Percentiles rank a stretch among this genome's conserved stretches.
These are phyloP conservation scores for Macrotrachela quadricornifera DNA, from an alignment of 1,140 invertebrate genomes.

Conservation along the genomic window DNA sequence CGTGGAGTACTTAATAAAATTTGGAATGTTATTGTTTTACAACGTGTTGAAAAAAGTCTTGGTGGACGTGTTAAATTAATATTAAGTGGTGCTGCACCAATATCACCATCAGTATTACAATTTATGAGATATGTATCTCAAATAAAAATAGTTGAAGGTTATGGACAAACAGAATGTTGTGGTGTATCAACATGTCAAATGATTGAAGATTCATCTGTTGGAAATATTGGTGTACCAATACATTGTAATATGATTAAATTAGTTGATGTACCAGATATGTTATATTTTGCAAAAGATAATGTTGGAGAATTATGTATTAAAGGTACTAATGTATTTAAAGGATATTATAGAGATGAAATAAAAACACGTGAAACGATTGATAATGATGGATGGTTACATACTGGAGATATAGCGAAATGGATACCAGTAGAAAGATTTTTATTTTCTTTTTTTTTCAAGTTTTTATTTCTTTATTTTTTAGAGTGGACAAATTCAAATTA, in stretches of 20 bases:
- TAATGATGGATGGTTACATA: neutral
- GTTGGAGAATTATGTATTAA: conserved; percentile 12
- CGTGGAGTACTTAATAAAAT: neutral
- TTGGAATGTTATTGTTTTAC: conserved; percentile 56
- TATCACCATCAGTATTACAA: conserved; percentile 73
- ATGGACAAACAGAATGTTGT: conserved; percentile 87
- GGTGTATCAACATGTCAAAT: conserved; percentile 80
- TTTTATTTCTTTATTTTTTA: conserved; percentile 32
- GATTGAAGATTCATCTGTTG: conserved; percentile 66
- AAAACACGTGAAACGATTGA: conserved; percentile 1
- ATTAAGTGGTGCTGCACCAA: conserved; percentile 76
- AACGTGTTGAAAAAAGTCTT: conserved; percentile 64
- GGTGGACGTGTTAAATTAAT: conserved; percentile 64
- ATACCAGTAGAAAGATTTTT: neutral
- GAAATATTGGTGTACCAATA: conserved; percentile 73
- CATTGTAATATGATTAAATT: conserved; percentile 76
- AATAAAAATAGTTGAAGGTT: conserved; percentile 55
- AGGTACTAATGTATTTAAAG: conserved; percentile 4
- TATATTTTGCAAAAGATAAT: conserved; percentile 52
- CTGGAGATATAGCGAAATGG: conserved; percentile 15
- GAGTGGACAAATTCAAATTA: conserved; percentile 81
- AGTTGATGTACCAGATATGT: conserved; percentile 89
- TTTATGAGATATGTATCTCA: conserved; percentile 79
- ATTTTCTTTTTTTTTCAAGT: neutral
- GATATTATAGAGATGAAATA: conserved; percentile 2